phyloP scores from a whole-genome alignment of 1,140 invertebrate genomes.

The Zaprionus davidi region DNA sequence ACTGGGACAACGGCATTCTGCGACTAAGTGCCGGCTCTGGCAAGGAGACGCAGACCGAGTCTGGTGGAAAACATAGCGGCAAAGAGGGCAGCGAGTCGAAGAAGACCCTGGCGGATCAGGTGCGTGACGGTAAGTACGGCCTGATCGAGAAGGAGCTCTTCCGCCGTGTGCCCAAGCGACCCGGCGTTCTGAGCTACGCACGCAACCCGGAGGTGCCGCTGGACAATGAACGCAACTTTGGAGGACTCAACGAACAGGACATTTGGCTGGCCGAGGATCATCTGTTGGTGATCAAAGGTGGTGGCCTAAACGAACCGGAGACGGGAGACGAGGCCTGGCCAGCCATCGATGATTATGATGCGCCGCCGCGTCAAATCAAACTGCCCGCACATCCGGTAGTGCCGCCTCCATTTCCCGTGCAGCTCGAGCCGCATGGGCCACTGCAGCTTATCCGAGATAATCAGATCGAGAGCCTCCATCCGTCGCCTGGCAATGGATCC shows the following conservation, averaged over 20 bases:
- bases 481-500: conserved; percentile 74
- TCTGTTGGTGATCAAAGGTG: conserved; percentile 92
- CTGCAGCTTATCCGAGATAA: conserved; percentile 84
- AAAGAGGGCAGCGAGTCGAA: conserved; percentile 89
- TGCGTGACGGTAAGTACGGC: conserved; percentile 94
- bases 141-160: conserved; percentile 94
- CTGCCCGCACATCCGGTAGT: conserved; percentile 90
- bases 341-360: conserved; percentile 92
- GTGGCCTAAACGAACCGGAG: conserved; percentile 85
- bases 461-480: conserved; percentile 82
- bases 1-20: conserved; percentile 88
- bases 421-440: conserved; percentile 91
- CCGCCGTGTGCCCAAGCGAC: conserved; percentile 87
- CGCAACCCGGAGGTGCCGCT: conserved; percentile 91
- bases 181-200: conserved; percentile 92
- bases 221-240: conserved; percentile 91
- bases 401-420: conserved; percentile 95
- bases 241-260: conserved; percentile 92
- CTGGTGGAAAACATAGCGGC: conserved; percentile 84
- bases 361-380: conserved; percentile 91
- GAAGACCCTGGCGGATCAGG: conserved; percentile 93
- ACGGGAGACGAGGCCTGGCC: conserved; percentile 87
- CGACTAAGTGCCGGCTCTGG: conserved; percentile 88
- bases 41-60: conserved; percentile 82
- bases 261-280: conserved; percentile 96